Percentiles rank a stretch among this genome's conserved stretches.
phyloP scores from a whole-genome alignment of 2,888 invertebrate species.

The Cancer borealis region DNA sequence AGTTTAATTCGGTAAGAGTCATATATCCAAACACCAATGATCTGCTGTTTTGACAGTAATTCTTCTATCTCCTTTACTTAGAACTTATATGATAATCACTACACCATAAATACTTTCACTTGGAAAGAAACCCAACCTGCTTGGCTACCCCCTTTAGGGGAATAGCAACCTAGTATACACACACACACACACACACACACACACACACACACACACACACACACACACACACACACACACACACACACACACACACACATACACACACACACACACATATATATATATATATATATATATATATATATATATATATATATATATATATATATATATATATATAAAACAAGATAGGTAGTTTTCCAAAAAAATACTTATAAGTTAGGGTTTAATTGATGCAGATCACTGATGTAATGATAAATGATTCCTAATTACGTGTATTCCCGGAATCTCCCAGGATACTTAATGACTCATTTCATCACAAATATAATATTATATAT shows the following conservation, averaged over 20 bases:
- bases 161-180: too few relatives aligned
- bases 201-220: too few relatives aligned
- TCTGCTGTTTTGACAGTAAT: background rate
- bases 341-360: background rate
- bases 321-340: background rate
- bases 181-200: too few relatives aligned
- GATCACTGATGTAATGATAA: background rate
- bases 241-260: too few relatives aligned
- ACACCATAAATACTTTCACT: background rate
- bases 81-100: background rate
- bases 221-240: too few relatives aligned
- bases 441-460: background rate
- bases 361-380: background rate
- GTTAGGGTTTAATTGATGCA: background rate
- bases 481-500: background rate
- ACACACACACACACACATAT: too few relatives aligned
- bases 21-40: background rate
- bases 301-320: too few relatives aligned
- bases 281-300: too few relatives aligned
- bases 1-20: background rate
- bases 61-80: background rate
- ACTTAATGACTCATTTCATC: constrained; percentile 3
- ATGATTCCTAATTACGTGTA: background rate
- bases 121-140: background rate
- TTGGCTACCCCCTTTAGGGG: background rate